A percentile compares a stretch with the other conserved stretches of the same genome.
These are phyloP conservation scores for Barnardius zonarius DNA, from an alignment of 2,113 vertebrate genomes.

Conservation along the genomic window DNA sequence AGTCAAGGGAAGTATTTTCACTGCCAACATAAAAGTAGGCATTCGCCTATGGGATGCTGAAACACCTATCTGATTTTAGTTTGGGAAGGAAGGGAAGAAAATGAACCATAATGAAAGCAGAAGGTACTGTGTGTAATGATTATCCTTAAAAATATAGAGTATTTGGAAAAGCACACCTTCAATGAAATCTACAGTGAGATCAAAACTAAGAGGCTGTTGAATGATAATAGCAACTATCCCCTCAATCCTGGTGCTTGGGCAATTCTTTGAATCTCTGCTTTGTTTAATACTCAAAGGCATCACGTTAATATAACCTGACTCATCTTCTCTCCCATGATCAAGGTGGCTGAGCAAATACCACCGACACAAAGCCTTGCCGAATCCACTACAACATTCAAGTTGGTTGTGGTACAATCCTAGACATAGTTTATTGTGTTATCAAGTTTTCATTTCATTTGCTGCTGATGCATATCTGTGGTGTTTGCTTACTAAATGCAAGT, in stretches of 20 bases:
- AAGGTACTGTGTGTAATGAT: background rate
- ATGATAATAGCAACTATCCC: background rate
- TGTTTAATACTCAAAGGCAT: background rate
- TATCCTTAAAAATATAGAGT: background rate
- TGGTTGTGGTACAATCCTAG: background rate
- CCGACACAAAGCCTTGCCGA: background rate
- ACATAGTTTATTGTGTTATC: background rate
- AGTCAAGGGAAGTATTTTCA: background rate
- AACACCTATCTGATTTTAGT: background rate
- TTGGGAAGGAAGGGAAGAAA: background rate
- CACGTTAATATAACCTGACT: background rate
- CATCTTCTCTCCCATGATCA: background rate
- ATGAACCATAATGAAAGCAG: background rate
- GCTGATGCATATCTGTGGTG: background rate
- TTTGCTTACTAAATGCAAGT: background rate
- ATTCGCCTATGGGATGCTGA: background rate
- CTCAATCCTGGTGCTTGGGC: background rate
- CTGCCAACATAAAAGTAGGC: background rate
- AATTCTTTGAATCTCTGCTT: background rate
- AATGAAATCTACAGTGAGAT: background rate
- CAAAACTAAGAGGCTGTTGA: background rate
- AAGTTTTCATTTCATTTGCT: background rate
- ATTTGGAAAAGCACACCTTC: background rate
- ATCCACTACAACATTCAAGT: background rate
- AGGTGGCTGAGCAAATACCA: background rate